Base-by-base conservation (phyloP, 2,113 vertebrate species). In the Phainopepla nitens region DNA sequence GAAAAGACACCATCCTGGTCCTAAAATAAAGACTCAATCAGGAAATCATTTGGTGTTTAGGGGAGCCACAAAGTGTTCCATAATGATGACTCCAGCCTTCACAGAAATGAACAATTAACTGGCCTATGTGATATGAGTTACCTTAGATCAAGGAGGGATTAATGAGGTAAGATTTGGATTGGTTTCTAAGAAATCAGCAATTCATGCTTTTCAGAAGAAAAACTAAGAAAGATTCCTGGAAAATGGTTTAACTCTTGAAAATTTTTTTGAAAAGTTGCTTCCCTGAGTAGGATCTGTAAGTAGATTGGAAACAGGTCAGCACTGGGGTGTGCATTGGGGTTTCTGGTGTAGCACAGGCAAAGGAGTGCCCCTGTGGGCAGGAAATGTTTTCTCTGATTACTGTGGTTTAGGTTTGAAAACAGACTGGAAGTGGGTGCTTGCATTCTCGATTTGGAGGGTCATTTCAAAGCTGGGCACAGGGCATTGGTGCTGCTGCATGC, bases 311-410 rank as follows among this genome's bases (percentile, higher is more conserved):
- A 7, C n/a, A 45, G 65, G n/a, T 79, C 41, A 54, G 65, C 45
- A 24, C 22, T 42, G 61, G 28, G 23, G 15, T 0, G 0, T 23
- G 25, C 9, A 0, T 17, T 31, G 42, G 33, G 44, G 29, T 2
- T 35, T 81, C 85, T 58, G 39, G 65, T 41, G 44, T 27, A 64
- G 42, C 50, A 29, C 15, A 25, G 53, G 53, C 36, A 39, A 53
- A 69, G 58, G 31, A 45, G 16, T 3, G 9, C 45, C 22, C 53
- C 20, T 51, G 41, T 36, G 57, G 19, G n/a, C 45, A 44, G 82
- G 5, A 42, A 42, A 15, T 39, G 45, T 36, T 77, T 92, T 65
- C 31, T 87, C 7, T 6, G 3, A 25, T 61, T 42, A 14, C 15
- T 2, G 14, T 19, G 33, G n/a, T 62, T 76, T 50, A 15, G 39